Evolutionary conservation across 2,797 vertebrate genomes (phyloP), one percentile per base, ranked within the genome.

Genomic region (Chiloscyllium punctatum): DNA sequence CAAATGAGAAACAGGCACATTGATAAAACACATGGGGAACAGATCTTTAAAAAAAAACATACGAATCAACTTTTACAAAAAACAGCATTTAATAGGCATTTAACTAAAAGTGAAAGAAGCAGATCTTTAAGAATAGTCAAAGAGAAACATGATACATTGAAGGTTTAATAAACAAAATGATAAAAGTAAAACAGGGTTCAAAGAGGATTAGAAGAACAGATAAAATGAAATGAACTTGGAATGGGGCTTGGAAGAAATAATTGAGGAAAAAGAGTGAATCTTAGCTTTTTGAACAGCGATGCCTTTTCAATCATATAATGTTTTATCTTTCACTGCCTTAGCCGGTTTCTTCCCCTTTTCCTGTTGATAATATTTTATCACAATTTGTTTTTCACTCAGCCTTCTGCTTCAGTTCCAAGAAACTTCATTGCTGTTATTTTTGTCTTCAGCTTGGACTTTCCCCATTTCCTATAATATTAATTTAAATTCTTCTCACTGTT

Each of bases 11-110:
- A 6, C 5, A 27, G 30, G 53, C 30, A 91, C n/a, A 30, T 62
- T n/a, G n/a, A 91, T n/a, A 90, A n/a, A 91, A 90, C 0, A 90
- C 16, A 62, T 33, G 30, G 30, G 79, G 27, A 62, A 62, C 87
- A 90, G 25, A 57, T 51, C 48, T 88, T 88, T n/a, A n/a, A n/a
- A 33, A 90, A n/a, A 91, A 88, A 88, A 91, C 88, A 66, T 88
- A 68, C 57, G 88, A 91, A 91, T 66, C 33, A 18, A 30, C 88
- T 66, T 16, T 91, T 37, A 33, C 18, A 91, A 91, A n/a, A 66
- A 33, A 66, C 88, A 84, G 82, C 57, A 30, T 57, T 57, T 33
- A 91, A 91, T 33, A 66, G 57, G 16, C 88, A 66, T 91, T 91
- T 62, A 91, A 66, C 53, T 91, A n/a, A 91, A n/a, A 91, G 53